A percentile compares a stretch with the other conserved stretches of the same genome.
phyloP scores from a whole-genome alignment of 2,888 invertebrate genomes.

The Diarsia mendica region DNA sequence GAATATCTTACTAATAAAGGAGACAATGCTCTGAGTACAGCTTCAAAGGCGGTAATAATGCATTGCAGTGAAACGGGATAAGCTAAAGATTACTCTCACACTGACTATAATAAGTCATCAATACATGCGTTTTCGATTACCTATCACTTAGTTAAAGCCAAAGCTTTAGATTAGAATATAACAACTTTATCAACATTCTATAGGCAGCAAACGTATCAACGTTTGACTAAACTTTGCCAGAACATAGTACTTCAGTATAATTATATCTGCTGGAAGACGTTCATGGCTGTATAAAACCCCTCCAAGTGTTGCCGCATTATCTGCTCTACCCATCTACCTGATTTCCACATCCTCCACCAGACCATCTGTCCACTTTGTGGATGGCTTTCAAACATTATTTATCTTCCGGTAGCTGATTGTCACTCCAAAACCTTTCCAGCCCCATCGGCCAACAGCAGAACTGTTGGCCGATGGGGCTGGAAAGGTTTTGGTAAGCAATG shows the following conservation, averaged over 20 bases:
- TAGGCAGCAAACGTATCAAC: not conserved
- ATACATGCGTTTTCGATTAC: not conserved
- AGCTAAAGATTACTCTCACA: not conserved
- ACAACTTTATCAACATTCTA: not conserved
- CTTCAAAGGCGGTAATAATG: constrained; percentile 7
- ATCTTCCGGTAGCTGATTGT: not conserved
- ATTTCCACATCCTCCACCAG: not conserved
- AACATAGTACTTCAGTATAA: not conserved
- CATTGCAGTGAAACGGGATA: not conserved
- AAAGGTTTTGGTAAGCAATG: not conserved
- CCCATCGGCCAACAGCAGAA: not conserved
- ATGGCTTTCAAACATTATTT: not conserved
- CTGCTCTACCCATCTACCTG: not conserved
- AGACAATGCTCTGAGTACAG: constrained; percentile 7
- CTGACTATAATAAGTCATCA: not conserved
- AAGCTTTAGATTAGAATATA: not conserved
- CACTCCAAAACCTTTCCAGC: not conserved
- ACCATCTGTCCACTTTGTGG: not conserved
- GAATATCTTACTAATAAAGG: constrained; percentile 41
- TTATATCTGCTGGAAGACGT: not conserved
- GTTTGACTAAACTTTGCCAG: not conserved
- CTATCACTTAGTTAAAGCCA: not conserved
- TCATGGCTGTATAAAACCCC: not conserved
- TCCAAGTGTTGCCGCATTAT: not conserved
- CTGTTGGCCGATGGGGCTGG: no score